Percentiles rank a stretch among this genome's conserved stretches.
These are phyloP conservation scores for Porites cylindrica DNA, from an alignment of 92 coral and sea anemone genomes.

Conservation along the genomic window DNA sequence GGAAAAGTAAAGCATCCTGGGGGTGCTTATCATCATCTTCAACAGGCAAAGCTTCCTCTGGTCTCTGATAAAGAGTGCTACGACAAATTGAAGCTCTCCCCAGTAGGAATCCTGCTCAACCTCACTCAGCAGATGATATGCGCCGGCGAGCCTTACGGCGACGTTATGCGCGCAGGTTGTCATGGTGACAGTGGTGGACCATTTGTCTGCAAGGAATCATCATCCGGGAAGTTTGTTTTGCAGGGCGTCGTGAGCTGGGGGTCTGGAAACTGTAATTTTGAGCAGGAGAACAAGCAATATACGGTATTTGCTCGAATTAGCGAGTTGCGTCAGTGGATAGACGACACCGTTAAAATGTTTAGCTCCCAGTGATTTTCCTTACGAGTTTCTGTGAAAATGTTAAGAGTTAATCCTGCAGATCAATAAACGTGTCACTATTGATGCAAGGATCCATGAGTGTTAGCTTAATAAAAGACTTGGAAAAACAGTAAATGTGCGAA, in stretches of 20 bases:
- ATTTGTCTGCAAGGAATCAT: conserved; percentile 56
- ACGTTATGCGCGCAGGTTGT: conserved; percentile 20
- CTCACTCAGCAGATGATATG: conserved; percentile 43
- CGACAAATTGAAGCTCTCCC: neutral
- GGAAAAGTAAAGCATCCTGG: conserved; percentile 45
- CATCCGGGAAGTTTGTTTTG: conserved; percentile 35
- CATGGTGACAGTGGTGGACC: conserved; percentile 62
- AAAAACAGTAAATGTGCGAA: too few relatives aligned
- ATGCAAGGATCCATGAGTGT: too few relatives aligned
- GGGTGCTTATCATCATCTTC: conserved; percentile 44
- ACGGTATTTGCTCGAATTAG: conserved; percentile 64
- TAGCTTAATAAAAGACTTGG: too few relatives aligned
- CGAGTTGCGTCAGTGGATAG: conserved; percentile 62
- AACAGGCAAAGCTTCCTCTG: conserved; percentile 59
- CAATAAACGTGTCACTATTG: neutral
- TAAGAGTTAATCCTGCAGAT: neutral
- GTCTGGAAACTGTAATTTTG: conserved; percentile 45
- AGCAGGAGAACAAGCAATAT: conserved; percentile 51
- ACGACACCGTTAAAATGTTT: conserved; percentile 12
- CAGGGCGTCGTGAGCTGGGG: conserved; percentile 73
- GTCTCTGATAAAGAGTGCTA: conserved; percentile 47
- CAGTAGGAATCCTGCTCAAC: neutral
- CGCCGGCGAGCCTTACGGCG: conserved; percentile 55
- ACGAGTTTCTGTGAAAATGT: neutral
- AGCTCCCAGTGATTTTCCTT: neutral